phyloP scores from a whole-genome alignment of 2,888 invertebrate genomes.

The Eupeodes latifasciatus region DNA sequence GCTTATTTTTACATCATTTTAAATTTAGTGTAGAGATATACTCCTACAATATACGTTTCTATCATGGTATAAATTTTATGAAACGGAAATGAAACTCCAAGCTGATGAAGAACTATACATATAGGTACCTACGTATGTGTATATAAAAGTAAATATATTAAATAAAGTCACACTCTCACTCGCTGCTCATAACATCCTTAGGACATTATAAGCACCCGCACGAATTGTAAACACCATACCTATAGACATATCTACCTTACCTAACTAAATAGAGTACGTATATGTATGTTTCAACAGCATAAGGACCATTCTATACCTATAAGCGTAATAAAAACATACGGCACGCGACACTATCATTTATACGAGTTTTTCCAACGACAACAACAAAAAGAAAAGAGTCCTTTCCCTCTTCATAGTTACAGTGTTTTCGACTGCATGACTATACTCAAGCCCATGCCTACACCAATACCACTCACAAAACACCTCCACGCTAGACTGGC shows the following conservation, averaged over 20 bases:
- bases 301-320: neutral
- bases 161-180: conserved; percentile 11
- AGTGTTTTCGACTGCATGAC: conserved; percentile 44
- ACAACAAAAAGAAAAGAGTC: conserved; percentile 12
- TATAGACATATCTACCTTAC: too few relatives aligned
- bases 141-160: too few relatives aligned
- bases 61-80: neutral
- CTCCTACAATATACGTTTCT: too few relatives aligned
- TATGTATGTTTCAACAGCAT: too few relatives aligned
- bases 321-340: conserved; percentile 52
- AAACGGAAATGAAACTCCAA: conserved; percentile 16
- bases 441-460: conserved; percentile 57
- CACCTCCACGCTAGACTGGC: conserved; percentile 63
- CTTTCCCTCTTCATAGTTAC: conserved; percentile 15
- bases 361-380: neutral
- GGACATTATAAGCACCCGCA: conserved; percentile 40
- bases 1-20: neutral
- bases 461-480: conserved; percentile 26
- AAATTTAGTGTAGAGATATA: neutral
- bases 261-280: neutral
- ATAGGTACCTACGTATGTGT: too few relatives aligned
- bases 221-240: conserved; percentile 37
- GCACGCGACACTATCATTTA: conserved; percentile 66
- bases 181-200: conserved; percentile 8
- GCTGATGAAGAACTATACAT: neutral